A percentile compares a stretch with the other conserved stretches of the same genome.
These are phyloP conservation scores for Ceyx cyanopectus DNA, from an alignment of 2,113 vertebrate species.

Conservation along the genomic window DNA sequence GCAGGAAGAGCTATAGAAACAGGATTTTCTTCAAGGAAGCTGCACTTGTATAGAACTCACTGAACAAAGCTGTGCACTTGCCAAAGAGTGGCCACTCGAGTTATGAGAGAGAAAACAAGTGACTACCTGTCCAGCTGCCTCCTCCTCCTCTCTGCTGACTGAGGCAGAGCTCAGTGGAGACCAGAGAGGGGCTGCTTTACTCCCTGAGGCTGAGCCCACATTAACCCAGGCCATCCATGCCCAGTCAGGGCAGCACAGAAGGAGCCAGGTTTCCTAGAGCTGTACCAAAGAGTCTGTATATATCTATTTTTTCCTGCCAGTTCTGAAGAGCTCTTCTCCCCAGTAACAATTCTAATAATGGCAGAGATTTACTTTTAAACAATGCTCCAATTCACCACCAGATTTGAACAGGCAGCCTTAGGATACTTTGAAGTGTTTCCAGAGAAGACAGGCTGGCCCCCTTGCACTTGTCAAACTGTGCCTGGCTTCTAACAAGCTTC, in stretches of 20 bases:
- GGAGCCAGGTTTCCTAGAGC: background rate
- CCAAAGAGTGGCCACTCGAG: background rate
- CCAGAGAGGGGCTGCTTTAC: background rate
- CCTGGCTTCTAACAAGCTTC: background rate
- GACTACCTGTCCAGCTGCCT: background rate
- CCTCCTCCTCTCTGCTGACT: background rate
- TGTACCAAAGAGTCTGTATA: background rate
- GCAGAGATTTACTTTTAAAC: background rate
- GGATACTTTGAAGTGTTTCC: background rate
- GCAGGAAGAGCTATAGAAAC: background rate
- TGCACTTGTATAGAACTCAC: background rate
- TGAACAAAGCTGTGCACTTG: background rate
- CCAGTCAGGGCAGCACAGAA: background rate
- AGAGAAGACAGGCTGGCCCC: background rate
- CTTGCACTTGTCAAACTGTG: background rate
- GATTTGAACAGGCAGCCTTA: background rate
- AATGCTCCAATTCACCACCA: background rate
- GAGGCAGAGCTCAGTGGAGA: background rate
- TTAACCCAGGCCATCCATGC: background rate
- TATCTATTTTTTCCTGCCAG: background rate
- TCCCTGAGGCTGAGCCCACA: background rate
- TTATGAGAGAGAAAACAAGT: conserved; percentile 17
- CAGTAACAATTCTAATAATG: background rate
- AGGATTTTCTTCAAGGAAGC: conserved; percentile 9
- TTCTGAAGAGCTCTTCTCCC: background rate